These are phyloP conservation scores for Eclectus roratus DNA, from an alignment of 2,113 vertebrate genomes.

Conservation along the genomic window DNA sequence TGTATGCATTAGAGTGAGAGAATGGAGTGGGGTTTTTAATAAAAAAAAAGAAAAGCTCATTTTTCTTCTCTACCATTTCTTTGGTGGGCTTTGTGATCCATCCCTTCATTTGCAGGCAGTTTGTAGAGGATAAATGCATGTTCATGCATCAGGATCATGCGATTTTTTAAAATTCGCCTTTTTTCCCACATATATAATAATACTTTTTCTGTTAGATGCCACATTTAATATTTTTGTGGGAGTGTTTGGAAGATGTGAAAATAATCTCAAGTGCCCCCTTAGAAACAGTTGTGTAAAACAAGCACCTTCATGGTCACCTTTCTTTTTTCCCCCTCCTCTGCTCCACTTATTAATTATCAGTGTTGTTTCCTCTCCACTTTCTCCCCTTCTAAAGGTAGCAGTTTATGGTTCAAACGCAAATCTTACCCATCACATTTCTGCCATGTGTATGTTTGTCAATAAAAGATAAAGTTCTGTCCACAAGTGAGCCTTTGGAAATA, in stretches of 20 bases:
- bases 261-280: neutral
- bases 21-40: neutral
- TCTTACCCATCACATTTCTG: neutral
- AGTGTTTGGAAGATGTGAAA: neutral
- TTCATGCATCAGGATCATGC: neutral
- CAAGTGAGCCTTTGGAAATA: neutral
- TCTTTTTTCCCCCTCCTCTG: neutral
- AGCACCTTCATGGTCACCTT: neutral
- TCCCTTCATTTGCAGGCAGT: neutral
- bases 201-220: neutral
- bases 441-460: neutral
- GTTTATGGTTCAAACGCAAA: neutral
- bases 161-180: neutral
- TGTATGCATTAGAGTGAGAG: neutral
- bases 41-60: fast-evolving
- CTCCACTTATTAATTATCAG: neutral
- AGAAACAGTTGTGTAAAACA: neutral
- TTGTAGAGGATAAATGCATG: neutral
- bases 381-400: neutral
- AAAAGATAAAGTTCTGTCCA: neutral
- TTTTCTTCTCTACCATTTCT: neutral
- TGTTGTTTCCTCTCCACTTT: neutral
- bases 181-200: neutral
- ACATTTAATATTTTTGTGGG: neutral
- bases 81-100: neutral